Evolutionary conservation across 2,797 vertebrate species (phyloP), one percentile per base, ranked within the genome.

Genomic region (Leucoraja ocellata): DNA sequence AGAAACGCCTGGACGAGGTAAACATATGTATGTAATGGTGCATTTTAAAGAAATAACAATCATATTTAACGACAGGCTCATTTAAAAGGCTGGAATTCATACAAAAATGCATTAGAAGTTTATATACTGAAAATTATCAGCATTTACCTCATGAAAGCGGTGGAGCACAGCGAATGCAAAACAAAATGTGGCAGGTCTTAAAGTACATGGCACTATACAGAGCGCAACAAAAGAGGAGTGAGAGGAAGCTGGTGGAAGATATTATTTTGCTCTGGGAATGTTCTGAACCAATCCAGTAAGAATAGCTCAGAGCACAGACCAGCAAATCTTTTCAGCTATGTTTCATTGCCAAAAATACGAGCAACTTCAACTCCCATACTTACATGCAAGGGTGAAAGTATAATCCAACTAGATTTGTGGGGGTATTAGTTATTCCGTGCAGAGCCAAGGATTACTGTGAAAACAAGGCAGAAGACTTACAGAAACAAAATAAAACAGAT

Each of bases 381-480:
- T 95, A 95, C 97, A 96, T 96, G 96, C 96, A 95, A 93, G 95
- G 95, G 95, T 93, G 96, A 96, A 94, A 96, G 96, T n/a, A 86
- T 95, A 95, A 96, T 95, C 96, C 96, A 94, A 94, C 94, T 95
- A 97, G 93, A 94, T 95, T 94, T 91, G 63, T 95, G 96, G 95
- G 80, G 88, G 46, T 71, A 93, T 93, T 95, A 93, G 88, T 95
- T 96, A 96, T 93, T 96, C 95, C 95, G 95, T 96, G 96, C 96
- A 97, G 95, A 96, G 94, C 94, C 96, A 96, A 95, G 95, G 95
- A 94, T 96, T 96, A 95, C 96, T 96, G 96, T 95, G 95, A 94
- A 94, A 96, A 93, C 80, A 95, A 96, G 95, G 96, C 76, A 71
- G 81, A 1, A 93, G 94, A 96, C 36, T 74, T 80, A 95, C 94